Base-by-base conservation (phyloP, 2,113 vertebrate genomes). In the Rhadina sibilatrix region DNA sequence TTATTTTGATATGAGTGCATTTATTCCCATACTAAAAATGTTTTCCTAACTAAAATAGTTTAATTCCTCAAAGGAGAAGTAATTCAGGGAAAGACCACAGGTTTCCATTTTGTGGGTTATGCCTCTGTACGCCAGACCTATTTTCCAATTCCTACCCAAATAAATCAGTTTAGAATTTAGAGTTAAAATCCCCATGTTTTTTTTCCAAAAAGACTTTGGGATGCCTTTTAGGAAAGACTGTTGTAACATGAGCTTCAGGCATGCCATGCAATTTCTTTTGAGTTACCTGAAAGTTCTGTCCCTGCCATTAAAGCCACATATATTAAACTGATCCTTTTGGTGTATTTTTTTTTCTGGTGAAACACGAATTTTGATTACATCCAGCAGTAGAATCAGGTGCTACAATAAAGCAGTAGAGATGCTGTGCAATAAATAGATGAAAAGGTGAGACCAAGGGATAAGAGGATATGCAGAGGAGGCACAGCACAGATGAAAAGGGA, bases 41-140 rank as follows among this genome's bases (percentile, higher is more conserved):
- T 86, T 93, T 69, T 97, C 64, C 70, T 23, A 81, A 56, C 84
- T 92, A 68, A 83, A 87, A 75, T 85, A 93, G 87, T 83, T 95
- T 77, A 90, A 65, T 56, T 35, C 52, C 93, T 93, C 93, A 69
- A 95, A 93, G 76, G 92, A 84, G 80, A 93, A 89, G 37, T 80
- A 87, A 97, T 91, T 80, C 87, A 93, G 30, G 80, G 71, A 86
- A 82, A 96, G 87, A 96, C 82, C 49, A 89, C 46, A 94, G 60
- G 63, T 38, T 95, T 95, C 92, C 80, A 77, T 69, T 92, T 90
- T 93, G 74, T 97, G 92, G 96, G 96, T 97, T 95, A 96, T 71
- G 94, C 85, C 91, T 91, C 75, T 90, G 76, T 84, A 86, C 85
- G 91, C 95, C 93, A 96, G 93, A 94, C 96, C 96, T 94, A 95